Evolutionary conservation across 2,888 invertebrate genomes (phyloP).

Genomic region (Agriopis leucophaearia): DNA sequence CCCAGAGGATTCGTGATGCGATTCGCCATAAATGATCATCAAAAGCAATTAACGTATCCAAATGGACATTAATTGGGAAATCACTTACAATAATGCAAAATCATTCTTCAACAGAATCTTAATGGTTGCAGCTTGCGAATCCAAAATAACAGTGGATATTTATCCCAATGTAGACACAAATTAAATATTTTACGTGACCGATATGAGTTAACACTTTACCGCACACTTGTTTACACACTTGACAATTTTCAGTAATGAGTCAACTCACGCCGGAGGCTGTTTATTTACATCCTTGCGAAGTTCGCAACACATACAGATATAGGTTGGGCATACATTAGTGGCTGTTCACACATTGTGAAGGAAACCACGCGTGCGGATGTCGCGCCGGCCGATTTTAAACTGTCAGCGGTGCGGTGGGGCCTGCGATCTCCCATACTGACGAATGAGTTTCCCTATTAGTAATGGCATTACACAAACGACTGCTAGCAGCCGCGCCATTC

Average conservation of each 20-base stretch:
- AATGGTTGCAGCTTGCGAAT: not conserved
- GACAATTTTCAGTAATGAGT: constrained; percentile 46
- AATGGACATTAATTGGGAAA: constrained; percentile 27
- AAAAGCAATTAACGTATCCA: constrained; percentile 25
- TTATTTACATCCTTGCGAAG: constrained; percentile 59
- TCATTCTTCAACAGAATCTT: constrained; percentile 13
- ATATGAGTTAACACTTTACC: constrained; percentile 23
- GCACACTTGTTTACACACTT: constrained; percentile 34
- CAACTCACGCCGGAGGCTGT: constrained; percentile 31
- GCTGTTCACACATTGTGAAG: constrained; percentile 19
- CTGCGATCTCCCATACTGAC: constrained; percentile 60
- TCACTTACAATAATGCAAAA: constrained; percentile 38
- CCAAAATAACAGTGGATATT: not conserved
- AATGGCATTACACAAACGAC: constrained; percentile 62
- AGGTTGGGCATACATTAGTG: constrained; percentile 20
- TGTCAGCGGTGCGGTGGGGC: constrained; percentile 59
- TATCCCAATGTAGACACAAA: not conserved
- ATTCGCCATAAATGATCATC: constrained; percentile 29
- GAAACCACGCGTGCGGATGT: constrained; percentile 63
- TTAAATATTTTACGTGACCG: constrained; percentile 6
- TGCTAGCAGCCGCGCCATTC: constrained; percentile 61
- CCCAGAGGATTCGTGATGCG: constrained; percentile 48
- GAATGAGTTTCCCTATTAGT: constrained; percentile 72
- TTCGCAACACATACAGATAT: constrained; percentile 8
- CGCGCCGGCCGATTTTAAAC: constrained; percentile 69